These are phyloP conservation scores for Erythrocercus mccallii DNA, from an alignment of 2,113 vertebrate species.

Conservation along the genomic window DNA sequence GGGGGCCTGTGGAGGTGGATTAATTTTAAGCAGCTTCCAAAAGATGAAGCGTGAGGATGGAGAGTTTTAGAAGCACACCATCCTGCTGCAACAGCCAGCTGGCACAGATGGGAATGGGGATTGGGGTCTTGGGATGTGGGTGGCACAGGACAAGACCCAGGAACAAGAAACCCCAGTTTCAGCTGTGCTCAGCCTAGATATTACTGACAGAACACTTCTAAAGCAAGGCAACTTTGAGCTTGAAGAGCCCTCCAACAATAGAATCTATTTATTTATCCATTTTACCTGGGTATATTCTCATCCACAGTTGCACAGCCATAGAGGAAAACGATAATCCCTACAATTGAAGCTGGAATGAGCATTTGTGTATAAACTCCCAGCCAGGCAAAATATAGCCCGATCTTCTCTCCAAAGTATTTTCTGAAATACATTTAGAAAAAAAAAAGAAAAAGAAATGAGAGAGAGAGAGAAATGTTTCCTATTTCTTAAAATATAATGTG, in stretches of 20 bases:
- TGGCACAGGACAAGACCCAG: background rate
- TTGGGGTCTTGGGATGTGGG: fast-evolving
- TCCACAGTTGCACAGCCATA: slow-evolving; percentile 94
- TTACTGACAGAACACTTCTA: background rate
- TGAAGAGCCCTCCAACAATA: background rate
- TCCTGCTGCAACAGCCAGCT: background rate
- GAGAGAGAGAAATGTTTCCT: slow-evolving; percentile 26
- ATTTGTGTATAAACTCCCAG: slow-evolving; percentile 97
- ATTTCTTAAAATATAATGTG: slow-evolving; percentile 50
- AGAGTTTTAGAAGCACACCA: background rate
- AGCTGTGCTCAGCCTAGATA: background rate
- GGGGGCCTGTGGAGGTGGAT: background rate
- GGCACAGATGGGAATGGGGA: background rate
- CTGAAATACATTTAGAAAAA: slow-evolving; percentile 62
- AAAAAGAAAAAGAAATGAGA: background rate
- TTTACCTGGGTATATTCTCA: slow-evolving; percentile 92
- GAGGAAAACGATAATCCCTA: slow-evolving; percentile 94
- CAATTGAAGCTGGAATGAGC: slow-evolving; percentile 92
- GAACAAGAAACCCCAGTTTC: background rate
- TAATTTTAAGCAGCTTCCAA: background rate
- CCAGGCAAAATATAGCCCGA: slow-evolving; percentile 97
- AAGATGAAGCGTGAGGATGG: background rate
- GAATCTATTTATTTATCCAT: background rate
- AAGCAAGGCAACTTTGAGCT: background rate
- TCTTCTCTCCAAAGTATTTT: slow-evolving; percentile 98